Evolutionary conservation across 2,797 vertebrate genomes (phyloP), one percentile per base, ranked within the genome.

Genomic region (Lepilemur ruficaudatus): DNA sequence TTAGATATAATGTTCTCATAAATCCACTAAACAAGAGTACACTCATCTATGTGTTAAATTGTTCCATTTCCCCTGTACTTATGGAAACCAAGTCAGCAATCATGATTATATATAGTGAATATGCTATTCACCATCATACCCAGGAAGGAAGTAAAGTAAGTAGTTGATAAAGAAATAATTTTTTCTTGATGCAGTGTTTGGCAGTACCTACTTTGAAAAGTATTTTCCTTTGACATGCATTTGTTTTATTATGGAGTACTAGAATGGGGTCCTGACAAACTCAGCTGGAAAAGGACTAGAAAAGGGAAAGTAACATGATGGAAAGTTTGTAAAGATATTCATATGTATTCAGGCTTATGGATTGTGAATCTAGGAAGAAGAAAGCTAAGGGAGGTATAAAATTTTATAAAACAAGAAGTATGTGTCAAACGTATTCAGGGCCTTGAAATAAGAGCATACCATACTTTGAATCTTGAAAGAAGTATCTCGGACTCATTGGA

Each of bases 101-200:
- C 69, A 57, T 25, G n/a, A 92, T 30, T 75, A 86, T 12, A 70
- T 5, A 59, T 0, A 50, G 30, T 88, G 28, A 46, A 59, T 78
- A 82, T 80, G 48, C 41, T 96, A 38, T 89, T 98, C 85, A 1
- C 63, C 63, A 41, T 63, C 57, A 70, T 84, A 90, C 52, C 48
- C 20, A 87, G 55, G 32, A 5, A 83, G 80, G 18, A 72, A 43
- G 57, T 90, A 69, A 57, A 1, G n/a, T 72, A 85, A 96, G 17
- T 89, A 94, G 63, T 82, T 95, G 94, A 95, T 97, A 95, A 94
- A 78, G 48, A 82, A 32, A 12, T 89, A 75, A 96, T 92, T 91
- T 7, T 59, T 91, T 93, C 50, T 93, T 32, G 3, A 72, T 96
- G 70, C 88, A 96, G 55, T 88, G 55, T 87, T 89, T 92, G 83